Percentiles rank a stretch among this genome's conserved stretches.
Evolutionary conservation across 2,797 vertebrate genomes (phyloP).

Genomic region (Acanthornis magna): DNA sequence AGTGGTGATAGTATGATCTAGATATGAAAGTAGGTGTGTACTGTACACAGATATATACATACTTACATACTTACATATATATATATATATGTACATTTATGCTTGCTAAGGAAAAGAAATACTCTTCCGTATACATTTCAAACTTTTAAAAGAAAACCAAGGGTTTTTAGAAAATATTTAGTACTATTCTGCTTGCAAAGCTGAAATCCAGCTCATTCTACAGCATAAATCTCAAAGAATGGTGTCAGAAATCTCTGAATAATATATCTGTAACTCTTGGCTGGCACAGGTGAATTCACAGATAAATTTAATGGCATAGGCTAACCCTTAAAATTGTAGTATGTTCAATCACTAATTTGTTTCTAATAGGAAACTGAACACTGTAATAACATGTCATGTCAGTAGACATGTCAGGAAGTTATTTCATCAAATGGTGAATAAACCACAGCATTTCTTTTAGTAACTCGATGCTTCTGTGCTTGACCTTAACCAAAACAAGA

Average conservation of each 20-base stretch:
- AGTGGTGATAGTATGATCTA: not conserved
- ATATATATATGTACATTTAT: not conserved
- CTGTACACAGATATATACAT: too few relatives aligned
- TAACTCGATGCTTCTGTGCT: not conserved
- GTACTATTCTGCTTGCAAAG: not conserved
- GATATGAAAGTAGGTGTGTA: not conserved
- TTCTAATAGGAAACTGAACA: not conserved
- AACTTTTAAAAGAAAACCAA: not conserved
- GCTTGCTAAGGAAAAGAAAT: not conserved
- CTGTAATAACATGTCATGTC: too few relatives aligned
- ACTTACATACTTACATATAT: not conserved
- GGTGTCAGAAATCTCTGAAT: not conserved
- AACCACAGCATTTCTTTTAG: not conserved
- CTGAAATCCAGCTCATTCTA: not conserved
- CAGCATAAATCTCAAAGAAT: not conserved
- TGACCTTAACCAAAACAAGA: not conserved
- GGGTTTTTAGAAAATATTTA: not conserved
- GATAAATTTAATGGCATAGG: not conserved
- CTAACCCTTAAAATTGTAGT: not conserved
- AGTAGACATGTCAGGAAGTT: not conserved
- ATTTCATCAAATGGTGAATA: not conserved
- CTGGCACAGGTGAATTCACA: not conserved
- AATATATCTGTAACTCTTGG: not conserved
- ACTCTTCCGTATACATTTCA: not conserved
- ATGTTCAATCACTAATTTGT: not conserved